Evolutionary conservation across 2,888 invertebrate species (phyloP).

Genomic region (Melanargia galathea): DNA sequence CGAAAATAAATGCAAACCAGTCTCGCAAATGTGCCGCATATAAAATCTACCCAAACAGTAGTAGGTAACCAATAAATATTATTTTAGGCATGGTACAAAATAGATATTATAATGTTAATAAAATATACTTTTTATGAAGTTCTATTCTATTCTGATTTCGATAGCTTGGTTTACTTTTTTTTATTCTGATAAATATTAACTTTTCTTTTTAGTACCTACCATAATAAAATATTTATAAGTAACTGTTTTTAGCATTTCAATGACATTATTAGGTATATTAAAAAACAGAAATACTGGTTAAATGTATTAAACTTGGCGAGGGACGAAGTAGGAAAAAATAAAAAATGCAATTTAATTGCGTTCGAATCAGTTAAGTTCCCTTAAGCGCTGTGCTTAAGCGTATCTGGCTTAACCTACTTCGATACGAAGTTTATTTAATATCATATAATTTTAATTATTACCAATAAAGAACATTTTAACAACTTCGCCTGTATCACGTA

Average conservation of each 20-base stretch:
- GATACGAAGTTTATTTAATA: not conserved
- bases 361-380: not conserved
- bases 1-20: not conserved
- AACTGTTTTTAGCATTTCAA: not conserved
- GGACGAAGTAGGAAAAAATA: not conserved
- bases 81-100: too few species aligned
- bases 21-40: not conserved
- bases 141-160: not conserved
- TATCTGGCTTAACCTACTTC: not conserved
- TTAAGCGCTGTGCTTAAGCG: too few species aligned
- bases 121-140: too few species aligned
- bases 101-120: too few species aligned
- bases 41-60: too few species aligned
- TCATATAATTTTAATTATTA: not conserved
- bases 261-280: not conserved
- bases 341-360: not conserved
- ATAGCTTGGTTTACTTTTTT: not conserved
- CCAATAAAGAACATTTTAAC: too few species aligned
- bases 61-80: too few species aligned
- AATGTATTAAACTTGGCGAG: not conserved
- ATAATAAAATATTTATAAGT: not conserved
- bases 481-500: too few species aligned
- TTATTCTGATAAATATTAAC: not conserved
- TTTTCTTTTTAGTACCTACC: not conserved
- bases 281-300: not conserved